phyloP scores from a whole-genome alignment of 2,797 vertebrate genomes.

The Graptemys geographica region DNA sequence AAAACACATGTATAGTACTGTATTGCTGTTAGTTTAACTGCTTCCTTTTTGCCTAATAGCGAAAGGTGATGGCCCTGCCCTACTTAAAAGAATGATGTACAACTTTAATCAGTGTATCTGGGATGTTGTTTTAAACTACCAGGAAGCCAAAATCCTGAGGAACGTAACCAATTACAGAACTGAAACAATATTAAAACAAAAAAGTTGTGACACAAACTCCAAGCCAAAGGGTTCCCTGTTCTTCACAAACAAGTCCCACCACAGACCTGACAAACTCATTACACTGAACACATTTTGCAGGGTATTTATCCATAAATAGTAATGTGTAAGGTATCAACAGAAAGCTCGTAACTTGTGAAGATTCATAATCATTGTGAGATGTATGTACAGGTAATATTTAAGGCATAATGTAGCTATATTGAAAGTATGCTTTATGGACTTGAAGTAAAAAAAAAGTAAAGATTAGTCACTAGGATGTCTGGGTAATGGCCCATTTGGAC shows the following conservation, averaged over 20 bases:
- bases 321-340: not conserved
- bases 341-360: not conserved
- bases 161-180: not conserved
- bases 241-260: not conserved
- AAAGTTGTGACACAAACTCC: not conserved
- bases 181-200: not conserved
- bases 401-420: not conserved
- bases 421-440: not conserved
- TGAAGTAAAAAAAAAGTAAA: not conserved
- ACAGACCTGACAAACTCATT: not conserved
- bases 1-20: not conserved
- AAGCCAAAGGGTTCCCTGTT: not conserved
- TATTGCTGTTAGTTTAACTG: not conserved
- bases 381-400: not conserved
- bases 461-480: not conserved
- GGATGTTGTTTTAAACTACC: slow-evolving; percentile 8
- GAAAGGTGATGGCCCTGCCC: not conserved
- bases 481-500: not conserved
- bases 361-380: not conserved
- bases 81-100: not conserved
- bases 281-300: not conserved
- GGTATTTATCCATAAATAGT: not conserved
- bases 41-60: not conserved
- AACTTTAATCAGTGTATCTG: not conserved
- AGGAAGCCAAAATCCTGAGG: not conserved